Evolutionary conservation across 2,113 vertebrate genomes (phyloP).

Genomic region (Neolamprologus kungweensis): DNA sequence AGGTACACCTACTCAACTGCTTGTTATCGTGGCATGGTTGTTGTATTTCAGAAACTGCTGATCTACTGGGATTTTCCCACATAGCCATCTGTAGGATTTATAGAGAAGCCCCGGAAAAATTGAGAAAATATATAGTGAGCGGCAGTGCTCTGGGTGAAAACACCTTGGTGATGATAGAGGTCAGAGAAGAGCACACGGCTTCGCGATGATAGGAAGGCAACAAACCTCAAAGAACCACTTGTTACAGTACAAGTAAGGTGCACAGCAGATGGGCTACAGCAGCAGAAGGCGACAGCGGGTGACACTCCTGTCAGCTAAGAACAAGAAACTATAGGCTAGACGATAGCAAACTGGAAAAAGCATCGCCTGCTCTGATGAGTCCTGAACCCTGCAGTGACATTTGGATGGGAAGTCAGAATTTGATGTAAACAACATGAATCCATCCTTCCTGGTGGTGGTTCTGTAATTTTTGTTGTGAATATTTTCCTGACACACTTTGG

Average conservation of each 20-base stretch:
- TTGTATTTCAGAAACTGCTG: background rate
- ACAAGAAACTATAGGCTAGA: background rate
- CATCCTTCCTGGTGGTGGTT: background rate
- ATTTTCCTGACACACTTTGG: background rate
- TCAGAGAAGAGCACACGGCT: background rate
- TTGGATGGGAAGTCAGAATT: background rate
- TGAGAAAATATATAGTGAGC: background rate
- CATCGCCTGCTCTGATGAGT: accelerated
- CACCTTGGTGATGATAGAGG: background rate
- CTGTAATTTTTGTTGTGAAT: background rate
- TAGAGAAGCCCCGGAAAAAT: background rate
- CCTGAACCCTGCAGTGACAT: background rate
- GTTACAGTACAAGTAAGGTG: background rate
- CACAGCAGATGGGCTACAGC: background rate
- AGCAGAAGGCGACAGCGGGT: background rate
- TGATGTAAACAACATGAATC: background rate
- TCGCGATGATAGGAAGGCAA: background rate
- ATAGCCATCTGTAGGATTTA: background rate
- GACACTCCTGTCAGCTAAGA: background rate
- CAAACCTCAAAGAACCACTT: background rate
- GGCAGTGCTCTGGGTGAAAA: background rate
- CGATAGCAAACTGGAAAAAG: background rate
- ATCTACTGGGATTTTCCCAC: background rate
- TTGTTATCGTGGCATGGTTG: background rate
- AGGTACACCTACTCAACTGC: background rate